A percentile compares a stretch with the other conserved stretches of the same genome.
These are phyloP conservation scores for Pseudomyrmex pallidus DNA, from an alignment of 1,140 invertebrate species.

Conservation along the genomic window DNA sequence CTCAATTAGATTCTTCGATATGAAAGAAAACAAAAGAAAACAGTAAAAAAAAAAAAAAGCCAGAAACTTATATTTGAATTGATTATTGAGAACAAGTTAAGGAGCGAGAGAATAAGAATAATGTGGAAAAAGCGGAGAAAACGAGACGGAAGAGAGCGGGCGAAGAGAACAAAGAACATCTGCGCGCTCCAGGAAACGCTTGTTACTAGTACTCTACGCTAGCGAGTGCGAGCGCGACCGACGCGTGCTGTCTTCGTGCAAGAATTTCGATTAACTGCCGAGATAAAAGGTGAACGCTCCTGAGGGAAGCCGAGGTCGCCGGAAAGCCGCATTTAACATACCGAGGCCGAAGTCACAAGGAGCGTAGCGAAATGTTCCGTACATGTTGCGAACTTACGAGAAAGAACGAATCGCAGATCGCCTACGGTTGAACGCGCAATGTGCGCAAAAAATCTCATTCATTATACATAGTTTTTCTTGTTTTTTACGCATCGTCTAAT, in stretches of 20 bases:
- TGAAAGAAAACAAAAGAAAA: too few species aligned
- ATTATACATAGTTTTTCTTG: too few species aligned
- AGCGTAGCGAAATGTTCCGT: background rate
- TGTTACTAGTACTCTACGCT: slow-evolving; percentile 42
- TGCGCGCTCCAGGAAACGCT: slow-evolving; percentile 67
- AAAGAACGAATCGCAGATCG: too few species aligned
- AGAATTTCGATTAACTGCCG: slow-evolving; percentile 77
- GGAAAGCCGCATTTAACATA: slow-evolving; percentile 62
- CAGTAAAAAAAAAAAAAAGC: too few species aligned
- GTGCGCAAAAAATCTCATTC: background rate
- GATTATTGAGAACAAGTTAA: background rate
- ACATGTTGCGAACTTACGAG: too few species aligned
- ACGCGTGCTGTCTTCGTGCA: slow-evolving; percentile 72
- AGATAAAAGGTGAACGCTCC: slow-evolving; percentile 78
- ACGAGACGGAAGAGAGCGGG: slow-evolving; percentile 24
- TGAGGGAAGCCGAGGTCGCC: slow-evolving; percentile 70
- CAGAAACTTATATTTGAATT: too few species aligned
- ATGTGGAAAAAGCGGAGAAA: slow-evolving; percentile 31
- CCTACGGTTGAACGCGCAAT: too few species aligned
- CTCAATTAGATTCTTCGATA: background rate
- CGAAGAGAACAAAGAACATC: slow-evolving; percentile 64
- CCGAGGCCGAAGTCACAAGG: slow-evolving; percentile 45
- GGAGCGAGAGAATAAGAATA: slow-evolving; percentile 17
- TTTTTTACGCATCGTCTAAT: too few species aligned
- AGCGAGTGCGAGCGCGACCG: slow-evolving; percentile 38